A percentile compares a stretch with the other conserved stretches of the same genome.
These are phyloP conservation scores for Cylindroiulus punctatus DNA, from an alignment of 2,888 invertebrate genomes.

Conservation along the genomic window DNA sequence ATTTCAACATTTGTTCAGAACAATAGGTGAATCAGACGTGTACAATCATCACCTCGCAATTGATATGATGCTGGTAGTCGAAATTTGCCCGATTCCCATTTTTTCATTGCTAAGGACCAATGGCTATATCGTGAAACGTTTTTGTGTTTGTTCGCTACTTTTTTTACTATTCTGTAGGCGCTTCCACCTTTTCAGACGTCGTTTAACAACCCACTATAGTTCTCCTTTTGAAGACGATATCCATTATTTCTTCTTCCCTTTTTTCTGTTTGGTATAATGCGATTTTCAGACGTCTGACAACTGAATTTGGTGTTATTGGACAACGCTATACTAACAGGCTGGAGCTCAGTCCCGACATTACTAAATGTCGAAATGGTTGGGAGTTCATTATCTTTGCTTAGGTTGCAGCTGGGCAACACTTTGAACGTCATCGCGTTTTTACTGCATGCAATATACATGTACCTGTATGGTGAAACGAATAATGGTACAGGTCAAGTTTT, in stretches of 20 bases:
- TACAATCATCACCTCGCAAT: not conserved
- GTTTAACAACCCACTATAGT: not conserved
- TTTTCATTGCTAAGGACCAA: not conserved
- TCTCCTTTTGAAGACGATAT: not conserved
- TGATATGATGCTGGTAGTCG: slow-evolving; percentile 6
- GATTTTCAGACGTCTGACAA: slow-evolving; percentile 23
- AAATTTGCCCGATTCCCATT: not conserved
- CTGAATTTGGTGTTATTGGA: not conserved
- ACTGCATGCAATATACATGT: not conserved
- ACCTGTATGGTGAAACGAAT: too few species aligned
- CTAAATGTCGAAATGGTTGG: not conserved
- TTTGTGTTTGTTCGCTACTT: not conserved
- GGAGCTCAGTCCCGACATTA: not conserved
- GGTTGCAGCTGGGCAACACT: not conserved
- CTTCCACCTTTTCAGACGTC: not conserved
- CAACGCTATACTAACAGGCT: not conserved
- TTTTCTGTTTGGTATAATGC: not conserved
- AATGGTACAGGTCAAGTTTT: too few species aligned
- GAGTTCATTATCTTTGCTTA: slow-evolving; percentile 18
- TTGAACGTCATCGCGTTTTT: not conserved
- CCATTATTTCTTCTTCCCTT: not conserved
- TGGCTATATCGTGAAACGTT: slow-evolving; percentile 3
- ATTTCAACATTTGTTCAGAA: not conserved
- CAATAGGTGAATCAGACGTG: not conserved
- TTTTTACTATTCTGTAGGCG: not conserved